phyloP scores from a whole-genome alignment of 2,113 vertebrate genomes.

The Ailuropoda melanoleuca region DNA sequence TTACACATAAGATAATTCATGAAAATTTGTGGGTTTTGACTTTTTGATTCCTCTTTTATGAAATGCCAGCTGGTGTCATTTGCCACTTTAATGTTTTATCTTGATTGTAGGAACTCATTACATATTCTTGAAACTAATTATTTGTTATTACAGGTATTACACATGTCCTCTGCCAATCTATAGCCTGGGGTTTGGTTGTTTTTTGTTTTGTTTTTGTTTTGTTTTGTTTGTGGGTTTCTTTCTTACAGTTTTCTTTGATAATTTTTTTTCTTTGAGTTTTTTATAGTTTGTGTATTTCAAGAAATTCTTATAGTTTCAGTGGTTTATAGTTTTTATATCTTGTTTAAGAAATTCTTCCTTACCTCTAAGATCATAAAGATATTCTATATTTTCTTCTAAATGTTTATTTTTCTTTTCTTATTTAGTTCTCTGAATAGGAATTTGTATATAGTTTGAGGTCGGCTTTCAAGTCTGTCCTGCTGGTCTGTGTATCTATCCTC shows the following conservation, averaged over 20 bases:
- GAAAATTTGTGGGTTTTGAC: neutral
- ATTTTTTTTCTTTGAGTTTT: neutral
- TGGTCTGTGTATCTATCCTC: neutral
- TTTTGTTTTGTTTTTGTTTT: neutral
- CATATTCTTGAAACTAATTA: neutral
- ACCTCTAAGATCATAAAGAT: neutral
- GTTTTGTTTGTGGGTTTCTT: neutral
- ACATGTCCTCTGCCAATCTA: neutral
- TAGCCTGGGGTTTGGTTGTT: neutral
- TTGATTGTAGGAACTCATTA: constrained; percentile 23
- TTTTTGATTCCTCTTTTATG: neutral
- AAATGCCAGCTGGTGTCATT: neutral
- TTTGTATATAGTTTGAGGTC: neutral
- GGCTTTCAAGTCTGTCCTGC: neutral
- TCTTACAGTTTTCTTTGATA: neutral
- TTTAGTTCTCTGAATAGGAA: neutral
- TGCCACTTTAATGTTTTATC: neutral
- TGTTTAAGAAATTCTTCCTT: constrained; percentile 41
- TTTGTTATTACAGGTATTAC: neutral
- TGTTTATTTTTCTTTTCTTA: constrained; percentile 19
- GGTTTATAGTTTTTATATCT: neutral
- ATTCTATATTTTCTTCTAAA: constrained; percentile 23
- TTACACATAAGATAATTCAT: neutral
- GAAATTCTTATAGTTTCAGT: neutral
- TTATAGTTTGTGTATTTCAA: neutral